Percentiles rank a stretch among this genome's conserved stretches.
phyloP scores from a whole-genome alignment of 37 sponge, comb jelly and placozoan genomes.

The Trichoplax adhaerens region DNA sequence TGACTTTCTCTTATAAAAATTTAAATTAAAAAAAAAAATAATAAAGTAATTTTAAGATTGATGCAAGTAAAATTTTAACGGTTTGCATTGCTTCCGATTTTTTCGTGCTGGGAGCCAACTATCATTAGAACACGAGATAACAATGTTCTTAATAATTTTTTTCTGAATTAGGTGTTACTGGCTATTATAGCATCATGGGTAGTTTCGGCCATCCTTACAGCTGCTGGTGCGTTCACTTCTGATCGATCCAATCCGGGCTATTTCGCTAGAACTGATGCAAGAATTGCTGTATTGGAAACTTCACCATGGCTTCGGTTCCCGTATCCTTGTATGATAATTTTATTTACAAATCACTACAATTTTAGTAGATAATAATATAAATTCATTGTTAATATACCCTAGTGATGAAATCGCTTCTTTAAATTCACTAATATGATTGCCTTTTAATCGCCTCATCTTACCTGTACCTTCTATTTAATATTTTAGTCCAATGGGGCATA shows the following conservation, averaged over 20 bases:
- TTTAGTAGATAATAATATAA: neutral
- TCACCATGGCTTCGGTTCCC: slow-evolving; percentile 12
- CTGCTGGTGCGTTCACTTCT: neutral
- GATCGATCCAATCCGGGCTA: neutral
- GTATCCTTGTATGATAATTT: slow-evolving; percentile 4
- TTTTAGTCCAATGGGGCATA: slow-evolving; percentile 13
- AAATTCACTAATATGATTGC: neutral
- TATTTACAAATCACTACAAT: neutral
- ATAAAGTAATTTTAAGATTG: no score
- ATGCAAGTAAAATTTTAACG: no score
- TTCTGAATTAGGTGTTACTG: slow-evolving; percentile 6
- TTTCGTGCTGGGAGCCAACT: no score
- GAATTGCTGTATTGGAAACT: no score
- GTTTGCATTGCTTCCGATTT: no score
- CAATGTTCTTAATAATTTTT: neutral
- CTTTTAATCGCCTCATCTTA: neutral
- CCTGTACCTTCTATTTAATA: neutral
- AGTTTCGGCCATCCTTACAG: slow-evolving; percentile 14
- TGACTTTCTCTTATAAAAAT: no score
- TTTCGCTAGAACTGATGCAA: slow-evolving; percentile 1
- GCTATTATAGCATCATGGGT: slow-evolving; percentile 5
- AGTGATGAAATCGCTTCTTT: slow-evolving; percentile 1
- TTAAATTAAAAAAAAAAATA: no score
- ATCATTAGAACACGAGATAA: no score
- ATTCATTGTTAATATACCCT: neutral